Base-by-base conservation (phyloP, 2,888 invertebrate species). In the Drosophila maculinotata region DNA sequence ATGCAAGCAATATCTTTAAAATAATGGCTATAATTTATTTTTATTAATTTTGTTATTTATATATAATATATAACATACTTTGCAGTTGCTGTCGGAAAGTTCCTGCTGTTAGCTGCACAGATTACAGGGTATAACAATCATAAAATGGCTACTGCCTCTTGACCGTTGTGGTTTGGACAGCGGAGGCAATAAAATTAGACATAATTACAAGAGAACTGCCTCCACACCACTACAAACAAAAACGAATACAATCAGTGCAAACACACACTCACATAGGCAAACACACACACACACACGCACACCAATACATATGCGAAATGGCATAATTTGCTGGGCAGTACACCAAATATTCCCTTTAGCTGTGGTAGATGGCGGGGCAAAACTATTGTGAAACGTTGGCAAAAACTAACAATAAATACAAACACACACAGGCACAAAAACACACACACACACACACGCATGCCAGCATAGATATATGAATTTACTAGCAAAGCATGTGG, bases 181-280 rank as follows among this genome's bases (percentile, higher is more conserved):
- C 35, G 52, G 14, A 44, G 54, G 66, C 70, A 78, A 75, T 87
- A 72, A 87, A 83, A 84, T 83, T 81, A 87, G 81, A 77, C 79
- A 84, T 83, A 83, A 83, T 83, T 87, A 87, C 81, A 76, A 76
- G 54, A 70, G 63, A 65, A 68, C 36, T 60, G 76, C 47, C 49
- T 30, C 23, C 54, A 63, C 36, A 44, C 45, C 45, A 33, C 38
- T 30, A 49, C 42, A 38, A 20, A 51, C 23, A 41, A 48, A 44
- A 31, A 65, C 30, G 38, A 71, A 68, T 68, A 71, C 62, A 72
- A 75, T 63, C 63, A 51, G 62, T 62, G 31, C 65, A 54, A 8
- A 39, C 36, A 53, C 45, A 51, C 49, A 62, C 35, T 41, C 28
- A 25, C n/a, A 38, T 49, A 52, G 28, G 42, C 36, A 51, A 5